Percentiles rank a stretch among this genome's conserved stretches.
Conservation (phyloP, 2,113 vertebrate genomes). For the Indicator indicator region DNA sequence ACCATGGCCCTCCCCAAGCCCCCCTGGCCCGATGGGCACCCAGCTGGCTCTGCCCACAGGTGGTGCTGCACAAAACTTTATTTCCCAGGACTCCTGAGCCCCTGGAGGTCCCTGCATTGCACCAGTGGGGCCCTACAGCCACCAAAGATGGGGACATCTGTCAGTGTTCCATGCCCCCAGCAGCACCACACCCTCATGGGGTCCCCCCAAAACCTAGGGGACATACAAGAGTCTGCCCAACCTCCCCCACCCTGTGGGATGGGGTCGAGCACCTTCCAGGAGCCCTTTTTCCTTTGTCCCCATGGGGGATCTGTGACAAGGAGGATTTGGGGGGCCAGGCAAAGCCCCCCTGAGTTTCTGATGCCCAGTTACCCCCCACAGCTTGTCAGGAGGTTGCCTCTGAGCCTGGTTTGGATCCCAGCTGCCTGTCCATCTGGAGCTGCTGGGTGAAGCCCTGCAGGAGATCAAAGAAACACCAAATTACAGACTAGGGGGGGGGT, state of each 20-base stretch:
- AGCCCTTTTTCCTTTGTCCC: neutral
- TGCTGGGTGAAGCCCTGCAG: neutral
- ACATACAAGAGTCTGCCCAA: accelerated
- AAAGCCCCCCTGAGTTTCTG: neutral
- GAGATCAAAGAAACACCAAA: neutral
- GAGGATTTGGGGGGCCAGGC: neutral
- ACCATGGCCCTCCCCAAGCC: accelerated
- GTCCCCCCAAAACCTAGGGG: neutral
- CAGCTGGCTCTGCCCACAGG: neutral
- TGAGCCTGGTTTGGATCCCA: accelerated
- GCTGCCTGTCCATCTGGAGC: neutral
- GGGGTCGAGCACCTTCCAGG: neutral
- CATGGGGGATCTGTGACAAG: accelerated
- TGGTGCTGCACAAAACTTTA: constrained; percentile 24
- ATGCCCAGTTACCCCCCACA: accelerated
- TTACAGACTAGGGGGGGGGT: neutral
- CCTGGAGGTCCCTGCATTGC: neutral
- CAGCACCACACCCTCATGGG: accelerated
- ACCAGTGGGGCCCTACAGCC: neutral
- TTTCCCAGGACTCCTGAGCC: neutral
- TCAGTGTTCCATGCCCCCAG: accelerated
- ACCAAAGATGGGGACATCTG: accelerated
- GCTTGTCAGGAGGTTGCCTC: neutral
- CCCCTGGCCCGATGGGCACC: accelerated
- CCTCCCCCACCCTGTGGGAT: neutral